Base-by-base conservation (phyloP, 2,113 vertebrate species). In the Dipodomys merriami region DNA sequence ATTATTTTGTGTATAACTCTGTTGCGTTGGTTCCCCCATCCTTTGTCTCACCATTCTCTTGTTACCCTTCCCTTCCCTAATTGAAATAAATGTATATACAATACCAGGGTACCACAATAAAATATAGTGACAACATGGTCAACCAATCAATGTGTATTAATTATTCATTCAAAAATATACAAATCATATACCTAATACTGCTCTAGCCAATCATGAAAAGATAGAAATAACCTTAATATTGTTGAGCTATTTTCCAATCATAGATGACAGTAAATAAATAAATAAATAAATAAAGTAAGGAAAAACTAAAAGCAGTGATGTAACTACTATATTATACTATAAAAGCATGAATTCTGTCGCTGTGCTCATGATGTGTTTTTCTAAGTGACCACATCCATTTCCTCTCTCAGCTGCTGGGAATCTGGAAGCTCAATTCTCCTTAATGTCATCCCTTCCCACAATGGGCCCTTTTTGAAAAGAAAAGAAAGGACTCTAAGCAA, bases 81-180 rank as follows among this genome's bases (percentile, higher is more conserved):
- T 39, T 39, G 39, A 39, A 39, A 39, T 39, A 39, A 39, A 39
- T 39, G 39, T 39, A 39, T 39, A 39, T 39, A 39, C 39, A 39
- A 39, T 39, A 39, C 39, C 39, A 39, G 5, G 39, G 5, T 39
- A 39, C 39, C 39, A 39, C 39, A 39, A 39, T 39, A 39, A 39
- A 39, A 39, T 39, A 39, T 39, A 39, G 39, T 39, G 39, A 39
- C 39, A 39, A 39, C 39, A 39, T 39, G 39, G 39, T 39, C 39
- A 39, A 39, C 39, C 6, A 81, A 83, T 25, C 46, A 85, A 80
- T 85, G 80, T 11, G n/a, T 76, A 81, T 79, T 83, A 83, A 88
- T 62, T n/a, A 78, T 73, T 83, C 35, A 86, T 60, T 88, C 9
- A 78, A n/a, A 72, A 95, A 67, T 73, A 77, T 64, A 71, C 25